These are phyloP conservation scores for Metallyticus violacea DNA, from an alignment of 2,888 invertebrate species.

Conservation along the genomic window DNA sequence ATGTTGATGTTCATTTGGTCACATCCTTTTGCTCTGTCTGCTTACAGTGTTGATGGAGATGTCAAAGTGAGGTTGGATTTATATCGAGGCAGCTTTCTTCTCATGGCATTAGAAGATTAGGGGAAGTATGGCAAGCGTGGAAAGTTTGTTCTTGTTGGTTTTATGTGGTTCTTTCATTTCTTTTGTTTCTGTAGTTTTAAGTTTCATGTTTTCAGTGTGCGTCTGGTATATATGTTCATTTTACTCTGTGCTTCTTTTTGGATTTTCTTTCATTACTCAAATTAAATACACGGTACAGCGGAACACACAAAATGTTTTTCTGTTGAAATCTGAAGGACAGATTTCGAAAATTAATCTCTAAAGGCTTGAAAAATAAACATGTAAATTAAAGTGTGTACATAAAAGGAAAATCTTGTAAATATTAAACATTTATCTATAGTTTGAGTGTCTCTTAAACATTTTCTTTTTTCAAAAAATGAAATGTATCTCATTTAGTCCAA, in stretches of 20 bases:
- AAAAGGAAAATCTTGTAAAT: too few relatives aligned
- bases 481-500: too few relatives aligned
- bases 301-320: background rate
- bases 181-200: background rate
- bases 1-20: background rate
- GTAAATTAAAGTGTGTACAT: too few relatives aligned
- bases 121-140: background rate
- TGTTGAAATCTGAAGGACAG: background rate
- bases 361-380: too few relatives aligned
- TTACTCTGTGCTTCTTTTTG: background rate
- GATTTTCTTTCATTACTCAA: background rate
- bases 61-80: background rate
- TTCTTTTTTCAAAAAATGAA: too few relatives aligned
- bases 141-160: background rate
- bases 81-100: background rate
- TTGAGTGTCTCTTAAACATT: too few relatives aligned
- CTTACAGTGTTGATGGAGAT: background rate
- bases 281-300: background rate
- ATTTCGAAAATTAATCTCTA: background rate
- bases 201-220: background rate
- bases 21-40: background rate
- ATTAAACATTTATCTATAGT: too few relatives aligned
- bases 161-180: background rate
- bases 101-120: background rate
- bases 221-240: background rate